Percentiles rank a stretch among this genome's conserved stretches.
phyloP scores from a whole-genome alignment of 2,113 vertebrate species.

The Platysteira castanea region DNA sequence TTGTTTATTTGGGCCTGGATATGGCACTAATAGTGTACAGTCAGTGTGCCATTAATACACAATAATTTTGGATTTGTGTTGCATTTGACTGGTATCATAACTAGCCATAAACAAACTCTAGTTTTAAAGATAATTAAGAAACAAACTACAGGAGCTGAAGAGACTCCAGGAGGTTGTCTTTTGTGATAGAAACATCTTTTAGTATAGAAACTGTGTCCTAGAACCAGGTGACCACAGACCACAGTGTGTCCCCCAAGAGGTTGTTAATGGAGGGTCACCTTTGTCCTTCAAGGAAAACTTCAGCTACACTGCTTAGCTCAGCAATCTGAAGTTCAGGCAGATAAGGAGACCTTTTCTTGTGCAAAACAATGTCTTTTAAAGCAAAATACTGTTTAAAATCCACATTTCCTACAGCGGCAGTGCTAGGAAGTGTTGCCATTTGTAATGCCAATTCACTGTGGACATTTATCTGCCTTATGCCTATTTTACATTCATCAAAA shows the following conservation, averaged over 20 bases:
- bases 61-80: background rate
- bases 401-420: background rate
- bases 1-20: background rate
- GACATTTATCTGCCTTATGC: background rate
- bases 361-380: background rate
- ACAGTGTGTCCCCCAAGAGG: background rate
- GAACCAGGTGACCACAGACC: background rate
- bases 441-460: background rate
- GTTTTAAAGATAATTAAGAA: background rate
- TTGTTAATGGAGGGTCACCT: background rate
- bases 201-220: background rate
- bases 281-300: background rate
- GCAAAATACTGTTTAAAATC: background rate
- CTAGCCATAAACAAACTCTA: background rate
- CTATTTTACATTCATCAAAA: constrained; percentile 25
- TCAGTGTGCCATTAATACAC: background rate
- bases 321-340: background rate
- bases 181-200: background rate
- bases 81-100: background rate
- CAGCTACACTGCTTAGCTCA: background rate
- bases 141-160: background rate
- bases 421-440: background rate
- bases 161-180: background rate
- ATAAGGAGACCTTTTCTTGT: background rate
- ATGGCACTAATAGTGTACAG: background rate